These are phyloP conservation scores for Plebejus melissa DNA, from an alignment of 2,888 invertebrate genomes.

Conservation along the genomic window DNA sequence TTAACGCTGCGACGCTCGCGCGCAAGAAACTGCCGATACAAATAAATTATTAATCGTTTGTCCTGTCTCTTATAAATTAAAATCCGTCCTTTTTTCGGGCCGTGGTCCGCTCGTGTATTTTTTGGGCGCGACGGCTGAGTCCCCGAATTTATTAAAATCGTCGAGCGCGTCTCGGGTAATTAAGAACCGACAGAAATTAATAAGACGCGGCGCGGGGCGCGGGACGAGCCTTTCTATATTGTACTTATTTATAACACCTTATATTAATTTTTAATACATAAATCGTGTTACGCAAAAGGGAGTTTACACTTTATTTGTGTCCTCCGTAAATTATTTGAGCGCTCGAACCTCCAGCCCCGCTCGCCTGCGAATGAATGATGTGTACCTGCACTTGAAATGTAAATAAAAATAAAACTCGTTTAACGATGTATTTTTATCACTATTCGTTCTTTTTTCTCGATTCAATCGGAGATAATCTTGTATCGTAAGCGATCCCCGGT, in stretches of 20 bases:
- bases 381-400: conserved; percentile 18
- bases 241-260: conserved; percentile 42
- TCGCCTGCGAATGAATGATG: conserved; percentile 21
- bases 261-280: conserved; percentile 15
- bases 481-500: conserved; percentile 4
- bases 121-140: conserved; percentile 68
- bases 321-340: conserved; percentile 10
- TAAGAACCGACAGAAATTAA: conserved; percentile 76
- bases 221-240: conserved; percentile 48
- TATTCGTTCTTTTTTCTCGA: conserved; percentile 12
- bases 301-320: conserved; percentile 22
- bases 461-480: conserved; percentile 8
- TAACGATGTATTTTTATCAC: conserved; percentile 21
- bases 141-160: conserved; percentile 74
- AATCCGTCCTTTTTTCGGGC: conserved; percentile 71
- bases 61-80: conserved; percentile 80
- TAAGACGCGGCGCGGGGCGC: conserved; percentile 46
- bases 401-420: conserved; percentile 20
- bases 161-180: conserved; percentile 76
- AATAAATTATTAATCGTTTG: conserved; percentile 80
- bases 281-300: conserved; percentile 20
- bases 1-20: conserved; percentile 71
- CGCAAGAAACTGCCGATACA: conserved; percentile 74
- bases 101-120: conserved; percentile 59
- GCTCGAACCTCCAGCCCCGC: not conserved